Base-by-base conservation (phyloP, 2,888 invertebrate genomes). In the Homarus gammarus region DNA sequence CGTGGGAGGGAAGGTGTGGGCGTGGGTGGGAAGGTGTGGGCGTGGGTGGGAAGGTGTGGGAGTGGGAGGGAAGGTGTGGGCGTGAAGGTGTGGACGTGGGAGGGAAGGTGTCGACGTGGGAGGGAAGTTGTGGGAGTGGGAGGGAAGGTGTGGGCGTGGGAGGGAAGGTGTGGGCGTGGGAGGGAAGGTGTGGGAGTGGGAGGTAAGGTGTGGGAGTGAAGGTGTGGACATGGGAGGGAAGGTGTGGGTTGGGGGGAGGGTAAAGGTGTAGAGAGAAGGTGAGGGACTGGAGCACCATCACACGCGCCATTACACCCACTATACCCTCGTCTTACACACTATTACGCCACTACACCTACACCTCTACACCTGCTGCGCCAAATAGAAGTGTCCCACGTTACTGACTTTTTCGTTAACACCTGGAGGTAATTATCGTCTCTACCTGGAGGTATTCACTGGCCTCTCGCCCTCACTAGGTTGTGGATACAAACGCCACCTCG, bases 401-500 rank as follows among this genome's bases (percentile, higher is more conserved):
- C n/a, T n/a, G n/a, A n/a, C n/a, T n/a, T n/a, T n/a, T n/a, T n/a
- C n/a, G n/a, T n/a, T n/a, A n/a, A n/a, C n/a, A n/a, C n/a, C n/a
- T n/a, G n/a, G n/a, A n/a, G n/a, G n/a, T n/a, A n/a, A n/a, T n/a
- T n/a, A n/a, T n/a, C n/a, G n/a, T n/a, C n/a, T n/a, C n/a, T n/a
- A n/a, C n/a, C n/a, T n/a, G 64, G 27, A 64, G 5, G 27, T n/a
- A n/a, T n/a, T n/a, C n/a, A n/a, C 49, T 49, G 49, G 49, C 49
- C 15, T 49, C 8, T 49, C 15, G 8, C 49, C 49, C 8, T 49
- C 49, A 49, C 49, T 49, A 84, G 84, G 84, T 84, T n/a, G 84
- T 84, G 40, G 84, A 84, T 75, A 72, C 75, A 40, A 84, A 84
- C 64, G 44, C 44, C 8, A 82, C 82, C 18, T 82, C 82, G 2